Evolutionary conservation across 2,797 vertebrate species (phyloP), one percentile per base, ranked within the genome.

Genomic region (Poeciliopsis turneri): DNA sequence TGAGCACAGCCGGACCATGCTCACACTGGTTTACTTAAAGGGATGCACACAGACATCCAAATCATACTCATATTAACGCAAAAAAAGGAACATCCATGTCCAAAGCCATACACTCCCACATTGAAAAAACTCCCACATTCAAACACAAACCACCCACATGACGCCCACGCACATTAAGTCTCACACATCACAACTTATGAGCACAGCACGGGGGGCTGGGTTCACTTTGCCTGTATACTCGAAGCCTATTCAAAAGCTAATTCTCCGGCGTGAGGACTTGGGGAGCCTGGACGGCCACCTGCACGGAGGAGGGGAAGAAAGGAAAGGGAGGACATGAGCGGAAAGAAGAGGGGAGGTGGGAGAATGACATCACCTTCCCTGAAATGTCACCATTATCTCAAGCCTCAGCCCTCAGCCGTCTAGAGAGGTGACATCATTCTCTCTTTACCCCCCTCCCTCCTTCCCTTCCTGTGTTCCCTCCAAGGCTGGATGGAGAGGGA

Each of bases 381-480:
- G 92, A 94, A 94, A 94, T 93, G 93, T 95, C 93, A 94, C 92
- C 91, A 95, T 95, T 94, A 95, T 94, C 94, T 94, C 92, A 93
- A 92, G 89, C 93, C 88, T 83, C 77, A 72, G 93, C 91, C 61
- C 61, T 94, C 86, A 89, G 90, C 92, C 73, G 86, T 90, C 91
- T 90, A 88, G 87, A 90, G 88, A 79, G 93, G 88, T 95, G 94
- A 95, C 94, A 95, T 95, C 94, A 95, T 94, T 89, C 87, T 87
- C 78, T 86, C 66, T 74, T 81, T 20, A 83, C 91, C 89, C 93
- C 92, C 85, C 93, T 90, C 83, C 91, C 90, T 85, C 61, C 79
- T 86, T 55, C 80, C 89, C 89, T 23, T 33, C 12, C 87, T 61
- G 77, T 75, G 79, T 84, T 90, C 82, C 82, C 83, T n/a, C 70